These are phyloP conservation scores for Mesorhabditis sp. DNA, from an alignment of 2,888 invertebrate genomes.

Conservation along the genomic window DNA sequence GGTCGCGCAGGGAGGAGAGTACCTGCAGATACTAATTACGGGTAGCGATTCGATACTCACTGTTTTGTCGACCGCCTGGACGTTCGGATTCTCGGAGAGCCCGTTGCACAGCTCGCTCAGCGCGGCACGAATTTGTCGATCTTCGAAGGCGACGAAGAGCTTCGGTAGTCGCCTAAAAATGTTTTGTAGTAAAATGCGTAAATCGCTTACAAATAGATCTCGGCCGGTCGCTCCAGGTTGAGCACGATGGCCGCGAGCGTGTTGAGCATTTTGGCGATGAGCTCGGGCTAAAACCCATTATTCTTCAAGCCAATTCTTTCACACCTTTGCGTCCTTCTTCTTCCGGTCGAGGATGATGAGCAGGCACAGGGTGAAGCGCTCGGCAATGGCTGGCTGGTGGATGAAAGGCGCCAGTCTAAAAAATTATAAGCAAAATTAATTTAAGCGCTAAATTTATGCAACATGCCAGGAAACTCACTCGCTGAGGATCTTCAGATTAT, in stretches of 20 bases:
- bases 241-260: conserved; percentile 32
- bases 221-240: conserved; percentile 25
- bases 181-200: not conserved
- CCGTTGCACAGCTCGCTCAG: conserved; percentile 30
- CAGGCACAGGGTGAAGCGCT: conserved; percentile 35
- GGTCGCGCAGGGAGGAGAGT: conserved; percentile 58
- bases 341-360: conserved; percentile 30
- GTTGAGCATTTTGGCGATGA: conserved; percentile 25
- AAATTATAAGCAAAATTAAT: not conserved
- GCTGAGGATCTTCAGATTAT: conserved; percentile 30
- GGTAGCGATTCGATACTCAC: no score
- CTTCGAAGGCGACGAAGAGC: conserved; percentile 33
- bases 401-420: conserved; percentile 39
- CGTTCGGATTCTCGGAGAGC: conserved; percentile 12
- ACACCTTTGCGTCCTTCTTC: conserved; percentile 25
- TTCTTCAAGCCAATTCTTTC: not conserved
- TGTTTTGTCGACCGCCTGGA: not conserved
- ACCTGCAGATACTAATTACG: not conserved
- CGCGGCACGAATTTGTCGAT: conserved; percentile 34
- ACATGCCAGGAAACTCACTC: conserved; percentile 18
- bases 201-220: conserved; percentile 16
- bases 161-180: conserved; percentile 28
- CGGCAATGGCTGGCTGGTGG: conserved; percentile 31
- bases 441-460: conserved; percentile 9
- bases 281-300: not conserved